Evolutionary conservation across 2,888 invertebrate species (phyloP), one percentile per base, ranked within the genome.

Genomic region (Xestia sexstrigata): DNA sequence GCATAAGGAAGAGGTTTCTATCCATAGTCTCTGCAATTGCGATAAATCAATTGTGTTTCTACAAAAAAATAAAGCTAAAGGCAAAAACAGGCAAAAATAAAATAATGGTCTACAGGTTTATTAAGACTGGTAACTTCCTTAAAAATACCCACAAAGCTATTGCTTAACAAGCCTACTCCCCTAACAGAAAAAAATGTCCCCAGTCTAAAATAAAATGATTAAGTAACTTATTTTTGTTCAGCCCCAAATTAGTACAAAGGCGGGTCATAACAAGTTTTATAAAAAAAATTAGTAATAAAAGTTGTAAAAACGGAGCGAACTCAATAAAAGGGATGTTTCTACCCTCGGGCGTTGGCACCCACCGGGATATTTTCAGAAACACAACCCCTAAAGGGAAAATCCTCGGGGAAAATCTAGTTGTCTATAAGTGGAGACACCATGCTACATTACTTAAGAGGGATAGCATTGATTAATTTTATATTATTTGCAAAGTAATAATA

Each of bases 331-430:
- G 78, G 84, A 88, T 83, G 79, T 85, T 87, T 81, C 78, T 77
- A 73, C 70, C 83, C 76, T 68, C 52, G 73, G n/a, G 23, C 26
- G 72, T 62, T 74, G 74, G 88, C 83, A 82, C 79, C 89, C 79
- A 83, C 75, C 73, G 81, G 80, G 80, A 74, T 85, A 83, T 88
- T 88, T 85, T 80, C 80, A 78, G 83, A 82, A 82, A 85, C 76
- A 83, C 83, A 87, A 82, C 87, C 85, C 87, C 87, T 84, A 81
- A 87, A 88, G 84, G 88, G 84, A 89, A 89, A 85, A 82, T 81
- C 83, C 70, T 85, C 70, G 35, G 74, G 82, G 88, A 83, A 87
- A 89, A 88, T 86, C 89, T 89, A 87, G 88, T 88, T 87, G 87
- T 83, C 87, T 88, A 83, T 82, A 73, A 80, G 62, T 83, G 71